Evolutionary conservation across 2,888 invertebrate species (phyloP).

Genomic region (Timema podura): DNA sequence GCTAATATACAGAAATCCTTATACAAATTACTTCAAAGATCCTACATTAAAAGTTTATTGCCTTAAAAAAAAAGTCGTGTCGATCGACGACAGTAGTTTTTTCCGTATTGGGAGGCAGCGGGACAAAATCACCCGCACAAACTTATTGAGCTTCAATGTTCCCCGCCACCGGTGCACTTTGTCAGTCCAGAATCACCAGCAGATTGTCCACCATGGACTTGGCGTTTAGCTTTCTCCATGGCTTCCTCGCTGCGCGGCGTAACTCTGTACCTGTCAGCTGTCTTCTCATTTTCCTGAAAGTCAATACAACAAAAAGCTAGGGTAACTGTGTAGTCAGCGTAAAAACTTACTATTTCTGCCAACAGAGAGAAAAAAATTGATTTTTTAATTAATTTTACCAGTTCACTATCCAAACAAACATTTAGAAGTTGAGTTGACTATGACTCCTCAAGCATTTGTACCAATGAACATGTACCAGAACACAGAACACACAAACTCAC

Average conservation of each 20-base stretch:
- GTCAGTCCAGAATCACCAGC: slow-evolving; percentile 49
- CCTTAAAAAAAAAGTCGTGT: slow-evolving; percentile 24
- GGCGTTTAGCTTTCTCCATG: slow-evolving; percentile 62
- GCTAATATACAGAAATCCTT: slow-evolving; percentile 12
- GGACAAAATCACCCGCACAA: neutral
- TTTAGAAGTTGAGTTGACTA: too few relatives aligned
- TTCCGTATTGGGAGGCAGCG: neutral
- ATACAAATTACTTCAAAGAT: neutral
- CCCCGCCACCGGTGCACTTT: slow-evolving; percentile 20
- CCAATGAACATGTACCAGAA: too few relatives aligned
- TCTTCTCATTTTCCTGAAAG: slow-evolving; percentile 74
- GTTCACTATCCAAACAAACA: too few relatives aligned
- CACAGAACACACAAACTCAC: too few relatives aligned
- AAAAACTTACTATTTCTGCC: neutral
- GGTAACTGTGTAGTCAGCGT: slow-evolving; percentile 14
- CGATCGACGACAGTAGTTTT: neutral
- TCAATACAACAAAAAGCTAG: slow-evolving; percentile 28
- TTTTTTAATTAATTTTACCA: too few relatives aligned
- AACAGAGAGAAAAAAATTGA: neutral
- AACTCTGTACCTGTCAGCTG: slow-evolving; percentile 74
- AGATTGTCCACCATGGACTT: slow-evolving; percentile 44
- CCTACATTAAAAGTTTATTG: slow-evolving; percentile 28
- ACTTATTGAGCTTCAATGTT: slow-evolving; percentile 2
- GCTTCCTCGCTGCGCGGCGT: slow-evolving; percentile 79
- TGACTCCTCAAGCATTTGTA: too few relatives aligned